Percentiles rank a stretch among this genome's conserved stretches.
Evolutionary conservation across 1,140 invertebrate species (phyloP).

Genomic region (Maconellicoccus hirsutus): DNA sequence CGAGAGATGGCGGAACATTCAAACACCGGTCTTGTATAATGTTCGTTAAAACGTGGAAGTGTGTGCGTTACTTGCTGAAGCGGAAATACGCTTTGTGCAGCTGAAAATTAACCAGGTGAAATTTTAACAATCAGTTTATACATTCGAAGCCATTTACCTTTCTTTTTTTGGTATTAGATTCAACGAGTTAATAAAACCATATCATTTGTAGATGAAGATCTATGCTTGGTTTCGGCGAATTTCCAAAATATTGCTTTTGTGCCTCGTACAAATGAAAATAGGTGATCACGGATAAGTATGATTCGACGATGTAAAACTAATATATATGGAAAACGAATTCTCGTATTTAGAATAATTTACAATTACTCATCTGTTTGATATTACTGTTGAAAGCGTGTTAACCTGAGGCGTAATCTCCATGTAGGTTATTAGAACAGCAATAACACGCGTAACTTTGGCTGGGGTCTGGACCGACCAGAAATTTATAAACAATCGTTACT

Average conservation of each 20-base stretch:
- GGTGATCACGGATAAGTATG: too few relatives aligned
- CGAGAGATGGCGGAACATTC: too few relatives aligned
- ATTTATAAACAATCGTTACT: constrained; percentile 15
- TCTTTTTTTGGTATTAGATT: too few relatives aligned
- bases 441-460: constrained; percentile 6
- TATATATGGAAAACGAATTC: constrained; percentile 9
- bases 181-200: too few relatives aligned
- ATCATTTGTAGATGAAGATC: too few relatives aligned
- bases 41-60: too few relatives aligned
- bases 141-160: too few relatives aligned
- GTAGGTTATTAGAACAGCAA: constrained; percentile 20
- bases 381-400: constrained; percentile 18
- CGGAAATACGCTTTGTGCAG: neutral
- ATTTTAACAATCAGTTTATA: neutral
- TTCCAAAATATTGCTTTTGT: too few relatives aligned
- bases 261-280: too few relatives aligned
- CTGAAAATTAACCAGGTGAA: constrained; percentile 8
- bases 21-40: too few relatives aligned
- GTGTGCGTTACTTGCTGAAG: too few relatives aligned
- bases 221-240: too few relatives aligned
- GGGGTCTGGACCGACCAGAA: neutral
- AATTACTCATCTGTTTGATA: constrained; percentile 8
- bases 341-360: constrained; percentile 16
- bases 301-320: neutral
- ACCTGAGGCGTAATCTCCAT: constrained; percentile 11